These are phyloP conservation scores for Sisor rabdophorus DNA, from an alignment of 2,113 vertebrate species.

Conservation along the genomic window DNA sequence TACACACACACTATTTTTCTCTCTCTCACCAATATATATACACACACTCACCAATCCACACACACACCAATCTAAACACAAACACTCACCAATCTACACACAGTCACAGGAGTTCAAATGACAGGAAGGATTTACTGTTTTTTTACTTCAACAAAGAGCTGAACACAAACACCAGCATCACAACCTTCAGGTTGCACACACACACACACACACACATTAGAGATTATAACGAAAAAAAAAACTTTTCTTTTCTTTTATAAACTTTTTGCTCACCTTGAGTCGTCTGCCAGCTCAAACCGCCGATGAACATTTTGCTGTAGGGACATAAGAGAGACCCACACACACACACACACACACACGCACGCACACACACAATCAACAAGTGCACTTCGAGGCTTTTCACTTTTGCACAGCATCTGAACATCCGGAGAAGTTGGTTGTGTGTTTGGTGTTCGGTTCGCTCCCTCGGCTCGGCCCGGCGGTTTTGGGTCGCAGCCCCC, in stretches of 20 bases:
- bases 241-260: neutral
- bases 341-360: constrained; percentile 41
- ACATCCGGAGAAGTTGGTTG: neutral
- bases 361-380: constrained; percentile 39
- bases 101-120: constrained; percentile 30
- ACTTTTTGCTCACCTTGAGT: constrained; percentile 83
- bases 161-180: neutral
- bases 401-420: neutral
- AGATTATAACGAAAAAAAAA: too few species aligned
- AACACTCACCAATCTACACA: neutral
- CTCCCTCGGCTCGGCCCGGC: neutral
- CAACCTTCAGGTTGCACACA: neutral
- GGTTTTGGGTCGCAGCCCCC: constrained; percentile 4
- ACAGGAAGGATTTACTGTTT: constrained; percentile 35
- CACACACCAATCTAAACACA: neutral
- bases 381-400: constrained; percentile 28
- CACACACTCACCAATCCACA: too few species aligned
- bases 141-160: constrained; percentile 17
- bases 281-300: constrained; percentile 94
- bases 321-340: constrained; percentile 43
- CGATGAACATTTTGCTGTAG: constrained; percentile 94
- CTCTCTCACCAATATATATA: too few species aligned
- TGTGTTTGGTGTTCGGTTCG: neutral
- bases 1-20: too few species aligned
- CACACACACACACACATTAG: constrained; percentile 20